A percentile compares a stretch with the other conserved stretches of the same genome.
These are phyloP conservation scores for Hyppa rectilinea DNA, from an alignment of 2,888 invertebrate genomes.

Conservation along the genomic window DNA sequence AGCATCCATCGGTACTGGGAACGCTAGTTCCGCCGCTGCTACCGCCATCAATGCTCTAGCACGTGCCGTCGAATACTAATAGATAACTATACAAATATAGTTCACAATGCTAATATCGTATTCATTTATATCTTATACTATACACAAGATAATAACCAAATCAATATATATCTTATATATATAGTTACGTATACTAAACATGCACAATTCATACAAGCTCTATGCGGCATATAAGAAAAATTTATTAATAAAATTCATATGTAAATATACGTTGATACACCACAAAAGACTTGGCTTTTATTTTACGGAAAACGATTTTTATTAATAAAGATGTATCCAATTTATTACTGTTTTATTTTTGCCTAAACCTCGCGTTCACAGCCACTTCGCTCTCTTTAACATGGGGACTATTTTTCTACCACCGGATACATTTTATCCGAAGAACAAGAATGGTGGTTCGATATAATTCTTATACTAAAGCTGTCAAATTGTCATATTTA, in stretches of 20 bases:
- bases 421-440: too few relatives aligned
- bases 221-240: not conserved
- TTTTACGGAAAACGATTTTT: conserved; percentile 70
- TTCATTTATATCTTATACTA: conserved; percentile 41
- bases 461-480: too few relatives aligned
- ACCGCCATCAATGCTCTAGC: conserved; percentile 70
- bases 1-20: conserved; percentile 66
- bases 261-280: conserved; percentile 81
- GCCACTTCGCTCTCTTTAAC: too few relatives aligned
- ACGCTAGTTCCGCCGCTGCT: conserved; percentile 65
- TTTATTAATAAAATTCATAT: conserved; percentile 52
- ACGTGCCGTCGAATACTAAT: conserved; percentile 37
- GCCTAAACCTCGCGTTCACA: too few relatives aligned
- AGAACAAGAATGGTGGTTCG: too few relatives aligned
- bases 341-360: conserved; percentile 47
- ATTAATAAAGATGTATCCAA: conserved; percentile 86
- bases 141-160: conserved; percentile 44
- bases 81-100: conserved; percentile 26
- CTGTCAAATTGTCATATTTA: too few relatives aligned
- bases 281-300: conserved; percentile 80
- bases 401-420: too few relatives aligned
- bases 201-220: conserved; percentile 5
- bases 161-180: conserved; percentile 47
- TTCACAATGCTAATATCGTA: conserved; percentile 28
- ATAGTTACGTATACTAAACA: conserved; percentile 41